A percentile compares a stretch with the other conserved stretches of the same genome.
These are phyloP conservation scores for Sarcophaga caerulescens DNA, from an alignment of 2,888 invertebrate species.

Conservation along the genomic window DNA sequence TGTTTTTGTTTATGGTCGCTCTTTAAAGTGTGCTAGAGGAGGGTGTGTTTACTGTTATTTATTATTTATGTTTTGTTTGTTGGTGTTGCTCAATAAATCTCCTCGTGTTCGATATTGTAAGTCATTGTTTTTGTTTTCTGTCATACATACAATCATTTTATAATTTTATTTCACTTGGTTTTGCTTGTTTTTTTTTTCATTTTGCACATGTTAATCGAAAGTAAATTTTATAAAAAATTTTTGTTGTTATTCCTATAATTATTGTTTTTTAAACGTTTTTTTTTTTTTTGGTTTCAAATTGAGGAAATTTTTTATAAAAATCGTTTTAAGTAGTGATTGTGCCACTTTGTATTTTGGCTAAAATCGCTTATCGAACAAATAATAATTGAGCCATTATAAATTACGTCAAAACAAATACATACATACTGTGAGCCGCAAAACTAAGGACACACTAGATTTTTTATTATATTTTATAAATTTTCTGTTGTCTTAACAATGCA, in stretches of 20 bases:
- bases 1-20: no score
- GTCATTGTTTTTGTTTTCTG: neutral
- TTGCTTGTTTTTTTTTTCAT: neutral
- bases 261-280: neutral
- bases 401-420: neutral
- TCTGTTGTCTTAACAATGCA: no score
- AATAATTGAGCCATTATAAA: neutral
- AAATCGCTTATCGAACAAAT: no score
- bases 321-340: no score
- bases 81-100: slow-evolving; percentile 1
- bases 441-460: no score
- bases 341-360: neutral
- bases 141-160: neutral
- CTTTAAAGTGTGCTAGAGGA: neutral
- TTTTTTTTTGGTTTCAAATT: neutral
- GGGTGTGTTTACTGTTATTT: neutral
- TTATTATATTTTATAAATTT: no score
- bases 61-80: neutral
- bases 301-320: no score
- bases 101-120: slow-evolving; percentile 9
- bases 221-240: slow-evolving; percentile 16
- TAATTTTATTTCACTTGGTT: neutral
- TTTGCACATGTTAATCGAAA: slow-evolving; percentile 20
- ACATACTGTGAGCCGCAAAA: no score
- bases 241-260: neutral